Evolutionary conservation across 2,888 invertebrate species (phyloP), one percentile per base, ranked within the genome.

Genomic region (Clostera curtula): DNA sequence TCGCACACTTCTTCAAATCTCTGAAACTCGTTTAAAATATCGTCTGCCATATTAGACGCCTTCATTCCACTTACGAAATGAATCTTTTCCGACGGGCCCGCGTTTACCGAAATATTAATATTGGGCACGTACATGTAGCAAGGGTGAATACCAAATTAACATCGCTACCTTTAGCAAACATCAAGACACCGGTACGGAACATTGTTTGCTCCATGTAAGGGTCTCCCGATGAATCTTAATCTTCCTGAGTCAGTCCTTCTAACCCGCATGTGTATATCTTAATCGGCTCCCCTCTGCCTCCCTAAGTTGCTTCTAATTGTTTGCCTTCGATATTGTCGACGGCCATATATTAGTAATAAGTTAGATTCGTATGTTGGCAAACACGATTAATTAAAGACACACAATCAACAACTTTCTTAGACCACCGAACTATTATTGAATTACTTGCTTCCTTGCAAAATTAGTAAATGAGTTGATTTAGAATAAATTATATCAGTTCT

Each of bases 91-190:
- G 36, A 35, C 49, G 44, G 38, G 38, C 27, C 35, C 31, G 51
- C 43, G 43, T 49, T 48, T 43, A 45, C 47, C 72, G 55, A 73
- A 79, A 79, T 80, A 80, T 80, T 77, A 80, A 82, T 80, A 77
- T 74, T 64, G 57, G 60, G 50, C 53, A 52, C 61, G 57, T 49
- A 50, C 51, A n/a, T n/a, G n/a, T n/a, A 44, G 50, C 54, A 63
- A 64, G 79, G 80, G 76, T 79, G 82, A 83, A 83, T 80, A 76
- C 75, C 60, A 76, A 82, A 83, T 83, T 83, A 82, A 83, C 82
- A 82, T 80, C 62, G 64, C 56, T 79, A 82, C 82, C 82, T 82
- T 80, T 36, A 46, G 61, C 75, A 82, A 83, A 82, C 79, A 80
- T 62, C 68, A 71, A 82, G 79, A 82, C 82, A 79, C 68, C 65